These are phyloP conservation scores for Chrysemys picta DNA, from an alignment of 2,113 vertebrate species.

Conservation along the genomic window DNA sequence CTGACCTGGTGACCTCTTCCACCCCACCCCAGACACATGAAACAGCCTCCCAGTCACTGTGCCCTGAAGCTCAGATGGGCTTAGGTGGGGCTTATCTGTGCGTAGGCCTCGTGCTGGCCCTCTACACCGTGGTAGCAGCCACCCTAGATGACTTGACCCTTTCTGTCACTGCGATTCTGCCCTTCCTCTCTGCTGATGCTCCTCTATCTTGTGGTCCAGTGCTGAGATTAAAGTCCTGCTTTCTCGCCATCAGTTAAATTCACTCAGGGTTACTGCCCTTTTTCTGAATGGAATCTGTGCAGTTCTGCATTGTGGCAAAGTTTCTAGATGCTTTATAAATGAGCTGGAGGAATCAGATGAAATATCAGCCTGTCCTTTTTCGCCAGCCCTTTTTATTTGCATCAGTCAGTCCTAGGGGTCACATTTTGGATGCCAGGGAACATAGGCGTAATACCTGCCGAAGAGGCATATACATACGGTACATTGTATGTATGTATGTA, in stretches of 20 bases:
- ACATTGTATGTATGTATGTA: no score
- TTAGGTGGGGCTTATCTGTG: not conserved
- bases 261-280: not conserved
- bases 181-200: rapidly evolving
- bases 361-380: no score
- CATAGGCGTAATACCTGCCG: not conserved
- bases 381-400: not conserved
- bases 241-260: not conserved
- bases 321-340: not conserved
- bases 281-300: rapidly evolving
- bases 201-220: not conserved
- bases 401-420: not conserved
- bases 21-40: no score
- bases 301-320: rapidly evolving
- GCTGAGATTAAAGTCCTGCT: not conserved
- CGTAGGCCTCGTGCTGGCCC: not conserved
- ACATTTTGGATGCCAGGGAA: not conserved
- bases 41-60: not conserved
- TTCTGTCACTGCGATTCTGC: not conserved
- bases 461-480: no score
- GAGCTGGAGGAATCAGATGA: not conserved
- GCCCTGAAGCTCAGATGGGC: not conserved
- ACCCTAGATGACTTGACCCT: not conserved
- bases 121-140: not conserved
- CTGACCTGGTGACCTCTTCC: not conserved